Evolutionary conservation across 1,140 invertebrate species (phyloP).

Genomic region (Triops longicaudatus): DNA sequence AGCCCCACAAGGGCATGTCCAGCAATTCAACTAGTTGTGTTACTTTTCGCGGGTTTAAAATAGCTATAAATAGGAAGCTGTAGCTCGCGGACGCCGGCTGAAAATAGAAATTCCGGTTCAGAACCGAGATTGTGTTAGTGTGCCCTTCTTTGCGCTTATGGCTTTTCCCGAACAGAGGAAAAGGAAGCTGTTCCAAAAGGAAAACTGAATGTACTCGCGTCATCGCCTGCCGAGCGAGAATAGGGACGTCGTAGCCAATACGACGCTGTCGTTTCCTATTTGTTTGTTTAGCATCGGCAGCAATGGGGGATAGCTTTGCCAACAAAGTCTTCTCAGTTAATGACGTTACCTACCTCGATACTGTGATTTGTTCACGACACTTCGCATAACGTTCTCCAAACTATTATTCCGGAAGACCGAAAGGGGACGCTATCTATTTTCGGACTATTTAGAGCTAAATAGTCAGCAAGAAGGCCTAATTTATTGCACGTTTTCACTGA

Average conservation of each 20-base stretch:
- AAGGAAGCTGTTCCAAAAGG: background rate
- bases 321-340: background rate
- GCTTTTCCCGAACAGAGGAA: conserved; percentile 1
- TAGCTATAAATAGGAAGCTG: conserved; percentile 1
- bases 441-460: too few relatives aligned
- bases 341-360: background rate
- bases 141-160: background rate
- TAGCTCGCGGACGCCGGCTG: conserved; percentile 3
- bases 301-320: background rate
- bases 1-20: background rate
- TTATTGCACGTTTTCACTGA: too few relatives aligned
- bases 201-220: background rate
- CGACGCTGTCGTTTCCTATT: conserved; percentile 3
- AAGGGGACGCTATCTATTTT: too few relatives aligned
- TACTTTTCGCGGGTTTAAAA: conserved; percentile 1
- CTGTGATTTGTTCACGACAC: background rate
- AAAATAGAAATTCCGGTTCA: conserved; percentile 12
- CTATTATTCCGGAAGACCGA: too few relatives aligned
- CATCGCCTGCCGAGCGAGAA: background rate
- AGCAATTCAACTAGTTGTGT: background rate
- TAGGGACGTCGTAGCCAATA: background rate
- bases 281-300: background rate
- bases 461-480: too few relatives aligned
- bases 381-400: too few relatives aligned
- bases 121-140: conserved; percentile 7